Evolutionary conservation across 2,888 invertebrate genomes (phyloP), one percentile per base, ranked within the genome.

Genomic region (Myathropa florea): DNA sequence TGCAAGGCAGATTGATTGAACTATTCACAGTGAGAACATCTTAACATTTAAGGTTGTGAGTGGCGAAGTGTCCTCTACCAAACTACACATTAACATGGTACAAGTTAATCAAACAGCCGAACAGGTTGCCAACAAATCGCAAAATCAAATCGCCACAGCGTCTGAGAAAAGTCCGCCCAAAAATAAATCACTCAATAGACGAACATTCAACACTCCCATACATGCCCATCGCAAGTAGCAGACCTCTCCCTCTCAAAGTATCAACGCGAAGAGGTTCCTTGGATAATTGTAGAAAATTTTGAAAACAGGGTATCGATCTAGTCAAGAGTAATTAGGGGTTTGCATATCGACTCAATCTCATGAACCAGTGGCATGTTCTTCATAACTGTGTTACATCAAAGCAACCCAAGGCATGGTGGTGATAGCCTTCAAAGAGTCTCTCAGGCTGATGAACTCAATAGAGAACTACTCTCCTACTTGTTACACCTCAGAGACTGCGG

Each of bases 241-340:
- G 24, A 24, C 57, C 3, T 12, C 24, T 1, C 3, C 24, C 24
- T 12, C 24, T 3, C 57, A 53, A 53, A n/a, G 3, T n/a, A 46
- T 46, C 36, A 36, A 10, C 36, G n/a, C 39, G 39, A 55, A 80
- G 55, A 73, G 55, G 65, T 65, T 55, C 53, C 24, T 57, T 46
- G 21, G 23, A 65, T 76, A 65, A 65, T 75, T 67, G 70, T 33
- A 70, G 30, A 75, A 64, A 61, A 59, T 78, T 71, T 53, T 21
- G 53, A 79, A 84, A 76, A 61, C 39, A n/a, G 30, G 26, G 72
- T 77, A 82, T 77, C 68, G 72, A 77, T 82, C 77, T 82, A 73
- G 82, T 63, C 84, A 72, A 63, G 72, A 77, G 81, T 82, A 85
- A 82, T 85, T 77, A 85, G 82, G 77, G 82, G 85, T 85, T 82